Conservation (phyloP, 2,113 vertebrate species). For the Tiliqua scincoides region DNA sequence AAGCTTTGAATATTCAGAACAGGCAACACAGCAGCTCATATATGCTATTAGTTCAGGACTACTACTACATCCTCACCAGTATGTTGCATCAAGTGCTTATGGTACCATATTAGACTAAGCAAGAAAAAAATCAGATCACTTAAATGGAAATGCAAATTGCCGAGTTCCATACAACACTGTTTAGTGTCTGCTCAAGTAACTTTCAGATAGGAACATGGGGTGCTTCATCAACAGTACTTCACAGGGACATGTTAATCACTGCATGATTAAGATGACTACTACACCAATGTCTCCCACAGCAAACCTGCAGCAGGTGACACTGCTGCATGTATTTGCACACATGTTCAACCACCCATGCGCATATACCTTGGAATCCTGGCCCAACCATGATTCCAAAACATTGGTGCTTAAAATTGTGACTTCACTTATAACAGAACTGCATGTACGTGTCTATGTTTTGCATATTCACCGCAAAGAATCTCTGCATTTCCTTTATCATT, state of each 20-base stretch:
- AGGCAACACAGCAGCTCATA: background rate
- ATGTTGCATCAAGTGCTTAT: background rate
- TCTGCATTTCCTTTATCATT: background rate
- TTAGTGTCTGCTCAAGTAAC: background rate
- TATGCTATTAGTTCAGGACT: background rate
- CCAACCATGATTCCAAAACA: background rate
- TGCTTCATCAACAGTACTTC: background rate
- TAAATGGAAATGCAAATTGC: constrained; percentile 21
- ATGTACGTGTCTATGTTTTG: background rate
- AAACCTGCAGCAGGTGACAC: background rate
- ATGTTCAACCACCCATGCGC: background rate
- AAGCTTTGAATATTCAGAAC: background rate
- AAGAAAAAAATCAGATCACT: background rate
- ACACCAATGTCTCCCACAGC: background rate
- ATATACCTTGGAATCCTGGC: background rate
- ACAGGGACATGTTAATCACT: too few species aligned
- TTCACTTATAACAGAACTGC: too few species aligned
- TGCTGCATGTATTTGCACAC: background rate
- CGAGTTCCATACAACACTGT: background rate
- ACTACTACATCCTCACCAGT: background rate
- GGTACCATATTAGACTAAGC: background rate
- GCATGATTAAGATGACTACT: too few species aligned
- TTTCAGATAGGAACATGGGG: background rate
- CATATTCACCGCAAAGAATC: background rate
- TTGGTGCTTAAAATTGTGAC: background rate